Evolutionary conservation across 2,797 vertebrate species (phyloP), one percentile per base, ranked within the genome.

Genomic region (Pangasius djambal): DNA sequence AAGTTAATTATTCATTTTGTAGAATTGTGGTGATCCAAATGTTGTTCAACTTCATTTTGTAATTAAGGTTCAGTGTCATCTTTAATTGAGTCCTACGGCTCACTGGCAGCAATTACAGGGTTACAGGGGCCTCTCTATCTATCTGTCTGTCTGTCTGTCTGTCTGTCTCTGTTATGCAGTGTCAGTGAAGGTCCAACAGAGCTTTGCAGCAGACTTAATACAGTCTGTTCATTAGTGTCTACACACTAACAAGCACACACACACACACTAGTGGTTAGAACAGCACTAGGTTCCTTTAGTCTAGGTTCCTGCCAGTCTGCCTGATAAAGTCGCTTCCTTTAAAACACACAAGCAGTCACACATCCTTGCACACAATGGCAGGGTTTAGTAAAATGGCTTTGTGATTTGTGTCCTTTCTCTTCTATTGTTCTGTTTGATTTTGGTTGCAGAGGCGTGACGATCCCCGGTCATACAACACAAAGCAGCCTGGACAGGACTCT

Each of bases 21-120:
- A 59, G 59, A 81, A 12, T 59, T 81, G 4, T 5, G 1, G 37
- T 59, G 52, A 59, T 37, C 52, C 5, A 22, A 37, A 37, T 59
- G 9, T 81, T 34, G 18, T 59, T 37, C 3, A 37, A 25, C 3
- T 96, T 94, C 94, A 94, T 95, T 94, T 94, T 92, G 92, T 94
- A 94, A 96, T 95, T 96, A 96, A 95, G 94, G 93, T 94, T 94
- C 93, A 91, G 94, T 95, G 95, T 96, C 95, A 95, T 96, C 95
- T 96, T 93, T 79, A 82, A 79, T 20, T 57, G 4, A 40, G 1
- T 15, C 12, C 22, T 93, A 93, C 93, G 92, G 94, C 91, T 94
- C 94, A 95, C 93, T 94, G 91, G 91, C 93, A 94, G 94, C 94
- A 95, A 96, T 96, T 95, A 96, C 93, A 92, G 2, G 50, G 25